Evolutionary conservation across 2,113 vertebrate genomes (phyloP).

Genomic region (Melanostigma gelatinosum): DNA sequence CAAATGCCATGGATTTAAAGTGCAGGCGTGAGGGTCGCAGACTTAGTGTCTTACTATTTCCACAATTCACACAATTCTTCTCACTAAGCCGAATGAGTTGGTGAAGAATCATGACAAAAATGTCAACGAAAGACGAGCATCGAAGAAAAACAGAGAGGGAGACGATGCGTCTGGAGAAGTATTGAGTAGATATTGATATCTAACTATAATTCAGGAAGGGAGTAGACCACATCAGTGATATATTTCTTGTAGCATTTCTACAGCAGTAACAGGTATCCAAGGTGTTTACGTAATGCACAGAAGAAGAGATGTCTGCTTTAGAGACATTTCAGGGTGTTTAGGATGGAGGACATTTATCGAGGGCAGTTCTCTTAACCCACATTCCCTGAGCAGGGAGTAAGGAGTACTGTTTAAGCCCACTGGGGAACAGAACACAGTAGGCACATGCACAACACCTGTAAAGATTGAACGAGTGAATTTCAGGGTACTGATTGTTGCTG

Average conservation of each 20-base stretch:
- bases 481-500: slow-evolving; percentile 35
- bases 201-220: neutral
- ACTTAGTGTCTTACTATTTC: slow-evolving; percentile 47
- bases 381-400: too few species aligned
- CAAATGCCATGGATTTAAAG: slow-evolving; percentile 55
- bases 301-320: neutral
- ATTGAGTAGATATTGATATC: neutral
- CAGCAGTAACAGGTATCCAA: neutral
- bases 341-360: neutral
- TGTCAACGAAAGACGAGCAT: slow-evolving; percentile 5
- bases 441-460: neutral
- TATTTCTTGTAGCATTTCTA: neutral
- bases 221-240: neutral
- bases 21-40: slow-evolving; percentile 42
- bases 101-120: slow-evolving; percentile 4
- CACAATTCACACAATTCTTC: slow-evolving; percentile 31
- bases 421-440: neutral
- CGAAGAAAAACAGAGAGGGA: slow-evolving; percentile 8
- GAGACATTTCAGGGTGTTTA: neutral
- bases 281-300: neutral
- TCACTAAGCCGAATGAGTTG: neutral
- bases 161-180: neutral
- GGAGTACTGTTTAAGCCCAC: too few species aligned
- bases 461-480: slow-evolving; percentile 26
- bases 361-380: neutral